Evolutionary conservation across 2,888 invertebrate species (phyloP).

Genomic region (Mesorhabditis sp.): DNA sequence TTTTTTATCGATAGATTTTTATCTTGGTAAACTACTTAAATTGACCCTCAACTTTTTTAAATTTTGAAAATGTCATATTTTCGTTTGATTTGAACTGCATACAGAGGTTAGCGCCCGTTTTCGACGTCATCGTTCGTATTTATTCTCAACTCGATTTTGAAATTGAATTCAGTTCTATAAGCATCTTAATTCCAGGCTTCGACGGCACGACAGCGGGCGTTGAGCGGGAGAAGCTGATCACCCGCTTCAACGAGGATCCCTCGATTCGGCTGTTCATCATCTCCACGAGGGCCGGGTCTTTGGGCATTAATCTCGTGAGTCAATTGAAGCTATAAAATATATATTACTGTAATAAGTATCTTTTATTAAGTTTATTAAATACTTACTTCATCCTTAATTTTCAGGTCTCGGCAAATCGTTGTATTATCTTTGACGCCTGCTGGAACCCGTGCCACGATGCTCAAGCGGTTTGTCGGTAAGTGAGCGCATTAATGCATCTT

Average conservation of each 20-base stretch:
- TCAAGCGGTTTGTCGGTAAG: constrained; percentile 82
- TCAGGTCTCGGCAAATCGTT: constrained; percentile 77
- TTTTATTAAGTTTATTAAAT: background rate
- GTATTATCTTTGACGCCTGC: constrained; percentile 93
- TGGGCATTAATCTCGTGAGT: constrained; percentile 86
- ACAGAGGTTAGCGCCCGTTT: no score
- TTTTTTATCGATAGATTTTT: no score
- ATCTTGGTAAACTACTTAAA: no score
- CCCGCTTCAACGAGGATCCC: constrained; percentile 86
- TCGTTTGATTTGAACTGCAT: no score
- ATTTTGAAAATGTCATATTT: no score
- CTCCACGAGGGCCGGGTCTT: constrained; percentile 69
- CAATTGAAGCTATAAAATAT: background rate
- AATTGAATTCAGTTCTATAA: no score
- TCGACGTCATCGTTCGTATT: no score
- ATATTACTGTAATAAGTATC: background rate
- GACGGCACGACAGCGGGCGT: constrained; percentile 91
- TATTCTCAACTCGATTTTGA: no score
- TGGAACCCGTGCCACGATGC: constrained; percentile 93
- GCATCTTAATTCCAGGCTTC: constrained; percentile 66
- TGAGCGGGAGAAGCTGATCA: constrained; percentile 90
- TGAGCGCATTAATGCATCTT: constrained; percentile 59
- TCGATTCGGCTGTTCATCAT: constrained; percentile 86
- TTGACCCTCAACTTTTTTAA: no score
- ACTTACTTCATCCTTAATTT: background rate